phyloP scores from a whole-genome alignment of 2,797 vertebrate genomes.

The Coregonus ussuriensis region DNA sequence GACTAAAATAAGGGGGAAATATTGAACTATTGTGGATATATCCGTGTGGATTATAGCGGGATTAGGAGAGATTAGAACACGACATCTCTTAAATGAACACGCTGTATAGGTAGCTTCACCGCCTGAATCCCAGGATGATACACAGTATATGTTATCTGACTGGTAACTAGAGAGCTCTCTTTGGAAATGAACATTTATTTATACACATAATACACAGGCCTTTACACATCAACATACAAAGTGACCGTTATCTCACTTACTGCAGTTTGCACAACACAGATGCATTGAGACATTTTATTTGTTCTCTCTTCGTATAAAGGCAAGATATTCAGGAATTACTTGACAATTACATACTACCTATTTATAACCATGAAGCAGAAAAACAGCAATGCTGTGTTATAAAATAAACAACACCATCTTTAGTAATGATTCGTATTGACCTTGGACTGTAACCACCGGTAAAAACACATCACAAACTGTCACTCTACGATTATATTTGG shows the following conservation, averaged over 20 bases:
- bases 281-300: not conserved
- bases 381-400: not conserved
- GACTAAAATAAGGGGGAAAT: not conserved
- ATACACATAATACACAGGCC: not conserved
- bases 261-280: not conserved
- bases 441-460: not conserved
- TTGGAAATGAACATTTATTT: not conserved
- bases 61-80: not conserved
- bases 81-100: slow-evolving; percentile 4
- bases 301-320: not conserved
- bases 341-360: not conserved
- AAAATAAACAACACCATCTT: not conserved
- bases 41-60: not conserved
- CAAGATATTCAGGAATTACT: not conserved
- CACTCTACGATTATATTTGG: slow-evolving; percentile 1
- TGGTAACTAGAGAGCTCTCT: not conserved
- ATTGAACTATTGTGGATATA: not conserved
- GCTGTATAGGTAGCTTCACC: not conserved
- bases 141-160: not conserved
- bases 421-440: not conserved
- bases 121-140: not conserved
- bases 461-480: not conserved
- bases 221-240: not conserved
- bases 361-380: not conserved
- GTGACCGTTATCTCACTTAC: not conserved